phyloP scores from a whole-genome alignment of 2,113 vertebrate genomes.

The Microtus pennsylvanicus region DNA sequence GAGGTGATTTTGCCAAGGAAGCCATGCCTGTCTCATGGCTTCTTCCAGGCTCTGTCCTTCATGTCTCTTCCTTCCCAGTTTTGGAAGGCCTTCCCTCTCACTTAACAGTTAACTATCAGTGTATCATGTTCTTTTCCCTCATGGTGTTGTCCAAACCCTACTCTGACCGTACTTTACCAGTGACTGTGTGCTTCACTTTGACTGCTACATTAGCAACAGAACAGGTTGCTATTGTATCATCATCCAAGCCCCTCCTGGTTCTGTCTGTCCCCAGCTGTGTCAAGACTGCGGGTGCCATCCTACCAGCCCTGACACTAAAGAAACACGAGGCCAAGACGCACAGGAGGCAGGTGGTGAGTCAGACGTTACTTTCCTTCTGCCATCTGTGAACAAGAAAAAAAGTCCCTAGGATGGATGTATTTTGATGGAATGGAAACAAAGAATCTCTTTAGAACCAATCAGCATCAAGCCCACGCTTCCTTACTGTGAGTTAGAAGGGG shows the following conservation, averaged over 20 bases:
- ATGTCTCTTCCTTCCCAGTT: accelerated
- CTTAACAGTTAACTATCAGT: accelerated
- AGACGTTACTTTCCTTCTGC: accelerated
- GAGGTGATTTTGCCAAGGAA: background rate
- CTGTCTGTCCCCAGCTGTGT: background rate
- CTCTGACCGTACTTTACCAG: no score
- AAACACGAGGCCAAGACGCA: background rate
- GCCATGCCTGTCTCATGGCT: accelerated
- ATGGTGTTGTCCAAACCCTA: background rate
- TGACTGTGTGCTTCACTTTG: accelerated
- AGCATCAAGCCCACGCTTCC: accelerated
- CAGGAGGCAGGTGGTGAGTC: accelerated
- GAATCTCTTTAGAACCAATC: no score
- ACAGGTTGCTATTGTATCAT: accelerated
- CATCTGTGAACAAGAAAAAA: background rate
- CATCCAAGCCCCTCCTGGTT: accelerated
- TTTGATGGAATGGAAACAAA: background rate
- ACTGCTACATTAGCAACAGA: accelerated
- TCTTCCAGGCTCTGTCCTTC: no score
- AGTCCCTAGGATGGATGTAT: background rate
- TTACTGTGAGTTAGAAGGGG: accelerated
- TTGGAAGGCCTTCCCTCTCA: no score
- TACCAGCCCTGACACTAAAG: background rate
- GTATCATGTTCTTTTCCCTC: accelerated
- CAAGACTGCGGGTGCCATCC: accelerated